Percentiles rank a stretch among this genome's conserved stretches.
Evolutionary conservation across 2,888 invertebrate species (phyloP).

Genomic region (Leptogaster cylindrica): DNA sequence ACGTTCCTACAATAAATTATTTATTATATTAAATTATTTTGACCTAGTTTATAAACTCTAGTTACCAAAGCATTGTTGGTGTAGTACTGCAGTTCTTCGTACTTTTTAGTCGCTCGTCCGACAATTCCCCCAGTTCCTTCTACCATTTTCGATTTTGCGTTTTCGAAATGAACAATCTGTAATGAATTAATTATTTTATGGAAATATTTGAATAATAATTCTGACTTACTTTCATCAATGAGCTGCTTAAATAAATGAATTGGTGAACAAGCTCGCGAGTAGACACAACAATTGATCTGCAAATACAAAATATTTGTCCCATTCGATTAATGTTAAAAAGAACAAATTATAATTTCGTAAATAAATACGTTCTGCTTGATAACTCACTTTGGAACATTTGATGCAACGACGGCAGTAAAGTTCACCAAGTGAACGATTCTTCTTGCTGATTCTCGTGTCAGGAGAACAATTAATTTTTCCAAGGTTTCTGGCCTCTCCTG

Average conservation of each 20-base stretch:
- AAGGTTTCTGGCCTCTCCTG: conserved; percentile 80
- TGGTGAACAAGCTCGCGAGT: conserved; percentile 65
- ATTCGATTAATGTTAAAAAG: too few relatives aligned
- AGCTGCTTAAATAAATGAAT: conserved; percentile 67
- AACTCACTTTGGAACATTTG: conserved; percentile 67
- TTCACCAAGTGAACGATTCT: conserved; percentile 80
- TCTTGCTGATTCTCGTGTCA: conserved; percentile 79
- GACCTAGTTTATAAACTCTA: background rate
- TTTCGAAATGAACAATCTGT: conserved; percentile 69
- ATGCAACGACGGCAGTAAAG: conserved; percentile 68
- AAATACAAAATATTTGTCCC: conserved; percentile 45
- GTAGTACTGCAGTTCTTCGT: conserved; percentile 44
- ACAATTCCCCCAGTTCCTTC: conserved; percentile 62
- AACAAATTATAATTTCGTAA: too few relatives aligned
- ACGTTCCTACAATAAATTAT: conserved; percentile 64
- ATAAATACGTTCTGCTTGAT: too few relatives aligned
- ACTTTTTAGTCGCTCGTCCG: conserved; percentile 24
- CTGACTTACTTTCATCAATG: conserved; percentile 68
- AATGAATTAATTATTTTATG: conserved; percentile 46
- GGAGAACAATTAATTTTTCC: conserved; percentile 76
- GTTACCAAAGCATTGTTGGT: conserved; percentile 47
- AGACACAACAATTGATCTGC: conserved; percentile 65
- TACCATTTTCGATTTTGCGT: conserved; percentile 64
- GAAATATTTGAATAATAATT: background rate
- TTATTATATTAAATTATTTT: background rate